phyloP scores from a whole-genome alignment of 2,888 invertebrate species.

The Netelia fuscicornis region DNA sequence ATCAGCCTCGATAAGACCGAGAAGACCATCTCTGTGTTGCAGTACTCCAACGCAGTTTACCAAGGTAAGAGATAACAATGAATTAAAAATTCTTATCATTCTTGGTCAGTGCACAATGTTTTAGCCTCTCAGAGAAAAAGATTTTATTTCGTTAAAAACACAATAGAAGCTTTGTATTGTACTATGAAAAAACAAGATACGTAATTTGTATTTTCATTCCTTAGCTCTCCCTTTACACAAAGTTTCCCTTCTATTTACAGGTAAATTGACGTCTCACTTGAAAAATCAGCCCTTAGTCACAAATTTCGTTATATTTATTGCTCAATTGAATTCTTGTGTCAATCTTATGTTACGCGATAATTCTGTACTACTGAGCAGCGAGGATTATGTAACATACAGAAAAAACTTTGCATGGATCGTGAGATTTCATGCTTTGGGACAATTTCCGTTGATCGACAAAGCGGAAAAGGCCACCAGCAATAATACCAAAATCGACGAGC shows the following conservation, averaged over 20 bases:
- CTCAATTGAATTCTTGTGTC: constrained; percentile 85
- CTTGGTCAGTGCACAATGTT: neutral
- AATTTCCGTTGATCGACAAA: constrained; percentile 80
- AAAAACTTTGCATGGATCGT: constrained; percentile 86
- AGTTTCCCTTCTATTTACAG: constrained; percentile 77
- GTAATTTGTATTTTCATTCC: neutral
- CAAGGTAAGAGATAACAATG: constrained; percentile 73
- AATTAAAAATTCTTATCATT: neutral
- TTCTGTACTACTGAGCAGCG: constrained; percentile 30
- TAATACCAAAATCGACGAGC: constrained; percentile 83
- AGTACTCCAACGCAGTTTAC: constrained; percentile 86
- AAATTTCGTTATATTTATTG: constrained; percentile 85
- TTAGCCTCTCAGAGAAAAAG: neutral
- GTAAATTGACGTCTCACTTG: constrained; percentile 85
- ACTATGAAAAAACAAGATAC: neutral
- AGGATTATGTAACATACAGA: constrained; percentile 84
- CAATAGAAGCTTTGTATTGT: no score
- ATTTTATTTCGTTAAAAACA: neutral
- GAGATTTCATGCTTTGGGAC: constrained; percentile 85
- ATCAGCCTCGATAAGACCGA: constrained; percentile 75
- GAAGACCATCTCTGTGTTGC: constrained; percentile 84
- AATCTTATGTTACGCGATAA: constrained; percentile 81
- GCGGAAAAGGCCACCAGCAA: constrained; percentile 67
- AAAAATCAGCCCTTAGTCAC: constrained; percentile 86
- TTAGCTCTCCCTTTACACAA: neutral